Conservation (phyloP, 2,888 invertebrate species). For the Incurvaria masculella region DNA sequence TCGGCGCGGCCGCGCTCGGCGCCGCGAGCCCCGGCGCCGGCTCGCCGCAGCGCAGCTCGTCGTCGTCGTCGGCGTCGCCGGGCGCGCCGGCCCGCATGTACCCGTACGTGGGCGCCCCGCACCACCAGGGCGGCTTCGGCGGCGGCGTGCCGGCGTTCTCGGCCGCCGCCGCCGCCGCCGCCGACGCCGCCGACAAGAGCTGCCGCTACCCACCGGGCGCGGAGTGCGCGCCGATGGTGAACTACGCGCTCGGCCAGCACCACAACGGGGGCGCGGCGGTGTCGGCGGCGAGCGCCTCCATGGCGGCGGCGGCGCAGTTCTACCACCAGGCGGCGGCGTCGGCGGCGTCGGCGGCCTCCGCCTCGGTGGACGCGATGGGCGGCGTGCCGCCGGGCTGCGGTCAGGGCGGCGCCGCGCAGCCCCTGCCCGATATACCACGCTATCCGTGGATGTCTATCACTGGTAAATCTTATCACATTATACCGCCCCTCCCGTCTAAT, state of each 20-base stretch:
- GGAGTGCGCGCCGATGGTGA: conserved; percentile 71
- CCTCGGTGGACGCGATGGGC: conserved; percentile 78
- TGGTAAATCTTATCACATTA: conserved; percentile 80
- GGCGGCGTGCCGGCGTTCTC: conserved; percentile 65
- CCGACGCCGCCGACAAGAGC: conserved; percentile 70
- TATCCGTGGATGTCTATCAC: conserved; percentile 98
- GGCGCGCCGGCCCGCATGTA: conserved; percentile 85
- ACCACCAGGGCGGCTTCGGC: conserved; percentile 61
- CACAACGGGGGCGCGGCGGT: conserved; percentile 70
- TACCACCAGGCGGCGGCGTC: conserved; percentile 83
- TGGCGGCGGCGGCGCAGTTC: conserved; percentile 78
- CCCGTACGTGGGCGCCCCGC: conserved; percentile 85
- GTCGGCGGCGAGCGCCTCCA: conserved; percentile 62
- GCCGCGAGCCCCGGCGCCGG: conserved; percentile 56
- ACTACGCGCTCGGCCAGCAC: conserved; percentile 72
- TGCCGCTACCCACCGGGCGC: conserved; percentile 73
- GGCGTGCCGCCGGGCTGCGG: conserved; percentile 66
- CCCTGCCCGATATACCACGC: conserved; percentile 87
- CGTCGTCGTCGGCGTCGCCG: conserved; percentile 66
- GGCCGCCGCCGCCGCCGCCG: conserved; percentile 53
- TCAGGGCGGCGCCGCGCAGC: conserved; percentile 77
- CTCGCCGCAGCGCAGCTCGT: conserved; percentile 62
- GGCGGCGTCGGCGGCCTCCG: conserved; percentile 72
- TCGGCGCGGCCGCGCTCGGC: conserved; percentile 61
- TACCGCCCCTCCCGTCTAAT: too few relatives aligned